Base-by-base conservation (phyloP, 2,888 invertebrate genomes). In the Lordiphosa andalusiaca region DNA sequence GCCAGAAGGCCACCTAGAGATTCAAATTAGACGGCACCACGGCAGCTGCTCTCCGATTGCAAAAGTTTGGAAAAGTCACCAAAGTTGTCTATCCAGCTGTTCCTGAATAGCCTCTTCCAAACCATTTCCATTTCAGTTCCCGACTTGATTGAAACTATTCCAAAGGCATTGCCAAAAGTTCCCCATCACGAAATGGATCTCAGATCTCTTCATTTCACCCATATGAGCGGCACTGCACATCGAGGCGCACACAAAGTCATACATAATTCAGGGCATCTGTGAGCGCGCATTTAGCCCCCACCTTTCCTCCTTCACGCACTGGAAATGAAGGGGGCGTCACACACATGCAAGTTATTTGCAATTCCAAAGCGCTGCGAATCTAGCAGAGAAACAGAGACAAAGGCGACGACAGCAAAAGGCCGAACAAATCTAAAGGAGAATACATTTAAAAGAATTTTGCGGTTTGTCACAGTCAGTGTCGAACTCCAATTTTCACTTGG, bases 261-360 rank as follows among this genome's bases (percentile, higher is more conserved):
- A 30, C 12, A 47, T 54, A 40, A 39, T 39, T 33, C 16, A 30
- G 33, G 13, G 21, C 53, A 54, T 47, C 47, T 54, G 40, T 39
- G 38, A 10, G 51, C 51, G 13, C 19, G 19, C 44, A 50, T 46
- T 42, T 39, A 42, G n/a, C 38, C 10, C 35, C 35, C 12, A 36
- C 33, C 38, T 30, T 38, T 4, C 13, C 38, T 10, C 38, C 6
- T 7, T 13, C 33, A 46, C 13, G n/a, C 33, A 46, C 33, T 13
- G 16, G 7, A 19, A 33, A 37, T 49, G 38, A 23, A 13, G 37
- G 30, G 30, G 30, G 10, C 9, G 30, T 9, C 30, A 19, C 50
- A 23, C 55, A 54, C 59, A 61, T 39, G 55, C 53, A 36, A 49
- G 53, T 64, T 71, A 69, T 74, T 73, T 71, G 69, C 74, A 65